Evolutionary conservation across 2,888 invertebrate genomes (phyloP).

Genomic region (Drosophila birchii): DNA sequence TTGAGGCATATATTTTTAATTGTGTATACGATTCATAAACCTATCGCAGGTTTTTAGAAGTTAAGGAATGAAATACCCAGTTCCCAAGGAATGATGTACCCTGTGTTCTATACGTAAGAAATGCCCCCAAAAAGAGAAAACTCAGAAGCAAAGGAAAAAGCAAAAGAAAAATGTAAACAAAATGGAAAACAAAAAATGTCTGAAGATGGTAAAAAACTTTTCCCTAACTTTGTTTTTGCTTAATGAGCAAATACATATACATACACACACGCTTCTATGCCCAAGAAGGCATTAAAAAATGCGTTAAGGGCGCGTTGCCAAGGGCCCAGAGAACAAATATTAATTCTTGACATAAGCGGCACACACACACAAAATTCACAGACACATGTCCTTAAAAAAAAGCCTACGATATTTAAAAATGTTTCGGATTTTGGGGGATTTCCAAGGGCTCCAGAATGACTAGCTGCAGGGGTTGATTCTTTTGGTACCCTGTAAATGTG

Average conservation of each 20-base stretch:
- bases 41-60: neutral
- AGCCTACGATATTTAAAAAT: constrained; percentile 63
- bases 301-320: constrained; percentile 79
- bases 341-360: constrained; percentile 73
- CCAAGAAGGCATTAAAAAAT: constrained; percentile 52
- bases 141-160: constrained; percentile 13
- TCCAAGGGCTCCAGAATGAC: constrained; percentile 54
- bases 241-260: constrained; percentile 80
- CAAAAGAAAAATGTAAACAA: constrained; percentile 56
- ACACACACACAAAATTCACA: constrained; percentile 19
- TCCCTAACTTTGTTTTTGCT: constrained; percentile 81
- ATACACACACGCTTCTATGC: constrained; percentile 36
- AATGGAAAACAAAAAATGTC: constrained; percentile 76
- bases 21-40: no score
- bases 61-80: neutral
- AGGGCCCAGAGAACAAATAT: constrained; percentile 71
- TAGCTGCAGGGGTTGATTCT: constrained; percentile 72
- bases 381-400: constrained; percentile 19
- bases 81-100: constrained; percentile 40
- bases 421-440: constrained; percentile 52
- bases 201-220: constrained; percentile 78
- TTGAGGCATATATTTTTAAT: no score
- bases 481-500: constrained; percentile 18
- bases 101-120: constrained; percentile 64
- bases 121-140: constrained; percentile 55